Evolutionary conservation across 2,888 invertebrate genomes (phyloP).

Genomic region (Drosophila prolongata): DNA sequence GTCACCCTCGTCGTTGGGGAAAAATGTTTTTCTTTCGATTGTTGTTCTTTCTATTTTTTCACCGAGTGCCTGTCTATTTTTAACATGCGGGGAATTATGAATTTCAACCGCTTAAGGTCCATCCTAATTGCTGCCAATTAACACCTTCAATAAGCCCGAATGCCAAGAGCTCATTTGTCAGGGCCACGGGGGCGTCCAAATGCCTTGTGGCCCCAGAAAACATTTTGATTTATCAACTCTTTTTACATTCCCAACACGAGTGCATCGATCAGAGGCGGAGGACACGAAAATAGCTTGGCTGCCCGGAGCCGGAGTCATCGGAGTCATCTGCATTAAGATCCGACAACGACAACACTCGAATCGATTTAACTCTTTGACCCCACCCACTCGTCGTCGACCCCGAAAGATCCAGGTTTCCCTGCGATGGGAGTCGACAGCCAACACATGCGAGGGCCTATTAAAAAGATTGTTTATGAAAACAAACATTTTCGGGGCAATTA

Average conservation of each 20-base stretch:
- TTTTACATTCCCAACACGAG: slow-evolving; percentile 73
- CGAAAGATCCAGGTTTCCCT: slow-evolving; percentile 1
- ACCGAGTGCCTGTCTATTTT: slow-evolving; percentile 10
- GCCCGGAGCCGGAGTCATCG: slow-evolving; percentile 47
- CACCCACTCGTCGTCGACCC: slow-evolving; percentile 58
- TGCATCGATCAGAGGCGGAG: slow-evolving; percentile 64
- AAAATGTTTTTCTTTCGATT: slow-evolving; percentile 26
- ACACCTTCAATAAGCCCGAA: slow-evolving; percentile 58
- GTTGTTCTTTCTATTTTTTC: slow-evolving; percentile 27
- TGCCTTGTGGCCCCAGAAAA: slow-evolving; percentile 27
- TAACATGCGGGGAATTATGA: slow-evolving; percentile 49
- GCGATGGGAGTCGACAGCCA: slow-evolving; percentile 31
- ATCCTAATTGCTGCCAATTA: slow-evolving; percentile 63
- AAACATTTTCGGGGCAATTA: slow-evolving; percentile 81
- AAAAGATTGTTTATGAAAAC: slow-evolving; percentile 82
- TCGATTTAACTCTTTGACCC: slow-evolving; percentile 80
- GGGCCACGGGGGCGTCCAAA: slow-evolving; percentile 47
- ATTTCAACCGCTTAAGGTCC: slow-evolving; percentile 47
- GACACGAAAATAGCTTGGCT: slow-evolving; percentile 53
- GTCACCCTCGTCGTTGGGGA: neutral
- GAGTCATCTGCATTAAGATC: slow-evolving; percentile 70
- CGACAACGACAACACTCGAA: slow-evolving; percentile 66
- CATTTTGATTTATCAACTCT: slow-evolving; percentile 81
- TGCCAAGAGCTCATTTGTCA: slow-evolving; percentile 62
- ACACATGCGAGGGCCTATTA: slow-evolving; percentile 69